Conservation (phyloP, 2,888 invertebrate genomes). For the Dyspetes luteomarginatus region DNA sequence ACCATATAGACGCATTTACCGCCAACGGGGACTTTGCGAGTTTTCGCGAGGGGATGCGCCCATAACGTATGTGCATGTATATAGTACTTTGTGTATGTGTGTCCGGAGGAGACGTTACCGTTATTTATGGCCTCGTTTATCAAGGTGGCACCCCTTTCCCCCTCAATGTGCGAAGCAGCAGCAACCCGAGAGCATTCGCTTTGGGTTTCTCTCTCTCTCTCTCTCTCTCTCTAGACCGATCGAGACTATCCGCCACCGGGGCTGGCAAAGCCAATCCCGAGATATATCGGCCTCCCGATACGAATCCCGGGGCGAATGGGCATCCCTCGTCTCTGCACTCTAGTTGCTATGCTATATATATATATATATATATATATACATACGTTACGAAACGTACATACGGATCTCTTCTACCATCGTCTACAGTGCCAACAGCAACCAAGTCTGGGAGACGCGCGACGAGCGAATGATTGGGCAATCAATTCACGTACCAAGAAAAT, state of each 20-base stretch:
- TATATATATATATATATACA: slow-evolving; percentile 18
- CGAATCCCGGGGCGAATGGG: slow-evolving; percentile 74
- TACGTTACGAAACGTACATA: slow-evolving; percentile 51
- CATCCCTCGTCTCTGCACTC: slow-evolving; percentile 51
- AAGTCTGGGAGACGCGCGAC: slow-evolving; percentile 9
- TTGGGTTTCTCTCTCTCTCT: slow-evolving; percentile 7
- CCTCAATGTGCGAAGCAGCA: slow-evolving; percentile 68
- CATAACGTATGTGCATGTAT: slow-evolving; percentile 67
- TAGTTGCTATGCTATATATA: slow-evolving; percentile 37
- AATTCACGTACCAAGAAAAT: slow-evolving; percentile 31
- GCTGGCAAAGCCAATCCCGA: slow-evolving; percentile 85
- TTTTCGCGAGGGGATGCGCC: slow-evolving; percentile 58
- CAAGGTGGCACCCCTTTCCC: slow-evolving; percentile 81
- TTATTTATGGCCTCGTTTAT: slow-evolving; percentile 83
- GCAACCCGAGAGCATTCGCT: slow-evolving; percentile 39
- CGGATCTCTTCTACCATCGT: slow-evolving; percentile 26
- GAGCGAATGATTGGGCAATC: slow-evolving; percentile 43
- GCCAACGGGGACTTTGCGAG: slow-evolving; percentile 44
- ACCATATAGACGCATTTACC: slow-evolving; percentile 22
- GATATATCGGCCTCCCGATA: slow-evolving; percentile 85
- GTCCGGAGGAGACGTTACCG: slow-evolving; percentile 83
- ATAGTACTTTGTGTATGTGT: slow-evolving; percentile 78
- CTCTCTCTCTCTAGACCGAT: slow-evolving; percentile 64
- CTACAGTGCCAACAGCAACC: slow-evolving; percentile 58
- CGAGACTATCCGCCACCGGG: slow-evolving; percentile 80